Evolutionary conservation across 2,888 invertebrate genomes (phyloP), one percentile per base, ranked within the genome.

Genomic region (Boloria euphrosyne): DNA sequence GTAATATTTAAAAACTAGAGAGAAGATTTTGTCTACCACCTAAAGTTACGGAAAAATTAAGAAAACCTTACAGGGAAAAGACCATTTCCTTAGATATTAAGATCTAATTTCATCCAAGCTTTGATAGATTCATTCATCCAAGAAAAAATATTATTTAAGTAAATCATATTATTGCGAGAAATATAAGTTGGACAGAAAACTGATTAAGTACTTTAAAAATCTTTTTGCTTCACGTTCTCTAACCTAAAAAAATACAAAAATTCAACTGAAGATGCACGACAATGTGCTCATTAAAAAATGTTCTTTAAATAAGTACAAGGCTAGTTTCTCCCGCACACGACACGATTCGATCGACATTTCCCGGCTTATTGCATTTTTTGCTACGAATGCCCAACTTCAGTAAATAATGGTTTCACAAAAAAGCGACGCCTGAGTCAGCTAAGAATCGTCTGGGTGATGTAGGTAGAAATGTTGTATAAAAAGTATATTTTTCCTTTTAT

Each of bases 291-390:
- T 27, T 27, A 3, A 4, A 46, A 47, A 60, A 17, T 60, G 49
- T 47, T 53, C 43, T 50, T 64, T 18, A 60, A 61, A 61, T 61
- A 47, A 51, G 14, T n/a, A 57, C 47, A 65, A 55, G 76, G 79
- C 68, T 65, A 70, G 72, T 82, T 82, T 80, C 79, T 75, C 78
- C 73, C 60, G 75, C 64, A 59, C 67, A 69, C 67, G 76, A 73
- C 73, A 72, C 69, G 71, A 78, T 78, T 78, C 76, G 77, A 75
- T 78, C 78, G 73, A 83, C 80, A 81, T 84, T 83, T 83, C 74
- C 78, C 72, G 71, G 69, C 68, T 75, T 75, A 68, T 77, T 78
- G 75, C 75, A 74, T 68, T 66, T 76, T 75, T 75, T 74, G 72
- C 67, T 18, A 16, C 46, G 18, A 59, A 62, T 14, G 59, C 50